Evolutionary conservation across 2,888 invertebrate genomes (phyloP), one percentile per base, ranked within the genome.

Genomic region (Leptopilina syphax): DNA sequence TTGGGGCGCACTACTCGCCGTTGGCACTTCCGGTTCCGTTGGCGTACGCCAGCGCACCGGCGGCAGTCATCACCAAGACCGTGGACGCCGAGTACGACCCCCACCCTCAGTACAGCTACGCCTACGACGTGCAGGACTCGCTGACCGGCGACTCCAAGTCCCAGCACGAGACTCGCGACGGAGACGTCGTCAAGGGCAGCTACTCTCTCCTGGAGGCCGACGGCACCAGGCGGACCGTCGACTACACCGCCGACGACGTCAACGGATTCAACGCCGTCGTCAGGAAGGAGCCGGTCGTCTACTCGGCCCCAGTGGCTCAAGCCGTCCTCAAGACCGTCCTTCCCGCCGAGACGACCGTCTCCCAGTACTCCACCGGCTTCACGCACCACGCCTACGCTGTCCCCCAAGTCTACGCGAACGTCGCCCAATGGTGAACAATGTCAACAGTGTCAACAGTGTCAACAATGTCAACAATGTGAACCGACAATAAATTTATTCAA

Each of bases 201-300:
- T 93, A 93, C 88, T 91, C 92, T n/a, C 90, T 93, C 65, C 86
- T 93, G 77, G 93, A 93, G 81, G 87, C 93, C 10, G 93, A 93
- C 81, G 93, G 93, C 66, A 92, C 92, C 76, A 88, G 85, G 57
- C 87, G 91, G 79, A 88, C 83, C 50, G 91, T 91, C 79, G 90
- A 91, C 83, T 91, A 91, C 83, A 88, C 88, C 76, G 91, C 91
- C 13, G 91, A 91, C 79, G 77, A 89, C 0, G 84, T 87, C 79
- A 91, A 88, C 82, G 91, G 91, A 13, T 18, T 18, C n/a, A 60
- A 18, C n/a, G 60, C 60, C 6, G 60, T 60, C 12, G 18, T 60
- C 4, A 60, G 8, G 18, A 18, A 60, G 18, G 60, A 60, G 8
- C 18, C 60, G 8, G 44, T 44, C 8, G 44, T 44, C 8, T 44